A percentile compares a stretch with the other conserved stretches of the same genome.
Conservation (phyloP, 2,113 vertebrate genomes). For the Osmerus mordax region DNA sequence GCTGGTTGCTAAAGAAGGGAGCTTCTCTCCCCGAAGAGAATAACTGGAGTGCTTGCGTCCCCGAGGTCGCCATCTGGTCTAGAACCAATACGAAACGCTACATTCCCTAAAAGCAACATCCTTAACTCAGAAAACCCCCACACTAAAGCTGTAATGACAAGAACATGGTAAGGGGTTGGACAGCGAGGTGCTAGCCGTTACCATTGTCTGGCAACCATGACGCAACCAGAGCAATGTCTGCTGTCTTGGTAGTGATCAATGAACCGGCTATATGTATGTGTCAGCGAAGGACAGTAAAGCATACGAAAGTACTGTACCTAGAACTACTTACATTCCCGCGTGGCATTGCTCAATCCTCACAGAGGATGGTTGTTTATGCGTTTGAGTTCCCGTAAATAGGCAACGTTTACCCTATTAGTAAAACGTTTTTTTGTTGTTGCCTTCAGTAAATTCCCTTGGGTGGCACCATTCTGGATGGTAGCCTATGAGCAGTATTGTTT, state of each 20-base stretch:
- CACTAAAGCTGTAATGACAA: not conserved
- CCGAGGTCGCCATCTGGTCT: not conserved
- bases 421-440: slow-evolving; percentile 27
- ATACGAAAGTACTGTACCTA: slow-evolving; percentile 44
- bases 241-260: slow-evolving; percentile 63
- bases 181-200: slow-evolving; percentile 30
- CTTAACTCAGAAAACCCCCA: not conserved
- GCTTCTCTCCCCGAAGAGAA: not conserved
- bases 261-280: slow-evolving; percentile 58
- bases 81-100: not conserved
- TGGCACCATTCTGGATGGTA: not conserved
- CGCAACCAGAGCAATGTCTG: slow-evolving; percentile 67
- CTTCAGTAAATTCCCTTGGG: not conserved
- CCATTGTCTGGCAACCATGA: slow-evolving; percentile 62
- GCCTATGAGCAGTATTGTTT: not conserved
- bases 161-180: slow-evolving; percentile 26
- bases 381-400: slow-evolving; percentile 48
- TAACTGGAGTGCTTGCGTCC: not conserved
- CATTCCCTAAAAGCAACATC: not conserved
- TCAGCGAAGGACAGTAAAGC: slow-evolving; percentile 59
- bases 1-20: not conserved
- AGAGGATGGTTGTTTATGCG: slow-evolving; percentile 47
- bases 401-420: slow-evolving; percentile 54
- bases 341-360: slow-evolving; percentile 35
- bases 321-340: slow-evolving; percentile 37